Evolutionary conservation across 2,797 vertebrate species (phyloP), one percentile per base, ranked within the genome.

Genomic region (Echiichthys vipera): DNA sequence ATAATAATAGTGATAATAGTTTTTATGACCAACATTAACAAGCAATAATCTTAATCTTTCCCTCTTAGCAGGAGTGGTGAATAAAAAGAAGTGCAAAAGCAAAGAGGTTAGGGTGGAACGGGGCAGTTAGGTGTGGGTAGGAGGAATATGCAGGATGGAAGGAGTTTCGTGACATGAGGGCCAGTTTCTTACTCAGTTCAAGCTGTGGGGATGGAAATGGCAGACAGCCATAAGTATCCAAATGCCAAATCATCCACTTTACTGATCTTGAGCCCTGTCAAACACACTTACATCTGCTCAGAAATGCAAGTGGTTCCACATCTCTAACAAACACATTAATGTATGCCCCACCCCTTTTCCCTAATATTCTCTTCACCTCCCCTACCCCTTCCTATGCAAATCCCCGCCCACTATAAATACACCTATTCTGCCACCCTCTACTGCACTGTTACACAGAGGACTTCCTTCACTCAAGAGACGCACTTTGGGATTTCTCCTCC

Each of bases 391-490:
- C 77, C 83, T 81, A 90, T 92, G 89, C 87, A 92, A 91, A 84
- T 86, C 85, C 83, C 85, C 76, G 62, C 77, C 87, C 84, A 82
- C 89, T 94, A 95, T 95, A 95, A 94, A 94, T 88, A 83, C 90
- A 93, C 87, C 89, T 84, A 91, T 90, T 70, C 80, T 80, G 46
- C 63, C 74, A 74, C 68, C 56, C 81, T 84, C 71, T 69, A 50
- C 51, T 77, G 65, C 82, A 81, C 57, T 84, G 78, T 67, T 56
- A 85, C 65, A 84, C 63, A 66, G 70, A 71, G 43, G 55, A 59
- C 54, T 67, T 80, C 51, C 39, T 53, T 77, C 45, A 68, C 51
- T 55, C 61, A 47, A 65, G 56, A 71, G 40, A 71, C 55, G 56
- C 45, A 73, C 49, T 70, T 50, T 68, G 63, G 51, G 71, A 74